Base-by-base conservation (phyloP, 2,113 vertebrate genomes). In the human region DNA sequence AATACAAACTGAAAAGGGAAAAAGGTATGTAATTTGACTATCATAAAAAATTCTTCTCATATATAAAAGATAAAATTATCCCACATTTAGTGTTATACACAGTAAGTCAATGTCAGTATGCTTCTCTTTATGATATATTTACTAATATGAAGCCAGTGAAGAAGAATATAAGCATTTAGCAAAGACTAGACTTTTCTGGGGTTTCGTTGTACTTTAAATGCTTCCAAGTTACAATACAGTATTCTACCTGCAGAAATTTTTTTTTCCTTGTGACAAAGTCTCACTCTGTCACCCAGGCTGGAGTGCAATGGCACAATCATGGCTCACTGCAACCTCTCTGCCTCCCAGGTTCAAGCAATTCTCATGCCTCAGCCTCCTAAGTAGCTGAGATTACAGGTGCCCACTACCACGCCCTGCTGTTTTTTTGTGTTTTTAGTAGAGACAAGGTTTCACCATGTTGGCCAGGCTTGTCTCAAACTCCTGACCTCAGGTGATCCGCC, bases 31-130 rank as follows among this genome's bases (percentile, higher is more conserved):
- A 3, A 80, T 25, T 76, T 68, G 32, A 80, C 43, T 76, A 8
- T 50, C 23, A 81, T n/a, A 27, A 35, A 95, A 91, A 57, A 73
- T 59, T 84, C 84, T 95, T 96, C 57, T 96, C 43, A 68, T 70
- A 55, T 78, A 90, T 35, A 5, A 82, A 95, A 66, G 11, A 87
- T 16, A 6, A 82, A 95, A 32, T 72, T 64, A 85, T 22, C 45
- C 27, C 75, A 95, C 20, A 80, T 18, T 59, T 87, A 50, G 35
- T 35, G 30, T 43, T 43, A 89, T 4, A 80, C 8, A 43, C 6
- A 48, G 32, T 95, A 91, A 78, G 61, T 45, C 8, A 68, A 27
- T 17, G 1, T n/a, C 43, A 85, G 43, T 23, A 96, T 18, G 32
- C 18, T 48, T 89, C 52, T 90, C 40, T 64, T 87, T 68, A 92